These are phyloP conservation scores for Sweltsa coloradensis DNA, from an alignment of 1,140 invertebrate species.

Conservation along the genomic window DNA sequence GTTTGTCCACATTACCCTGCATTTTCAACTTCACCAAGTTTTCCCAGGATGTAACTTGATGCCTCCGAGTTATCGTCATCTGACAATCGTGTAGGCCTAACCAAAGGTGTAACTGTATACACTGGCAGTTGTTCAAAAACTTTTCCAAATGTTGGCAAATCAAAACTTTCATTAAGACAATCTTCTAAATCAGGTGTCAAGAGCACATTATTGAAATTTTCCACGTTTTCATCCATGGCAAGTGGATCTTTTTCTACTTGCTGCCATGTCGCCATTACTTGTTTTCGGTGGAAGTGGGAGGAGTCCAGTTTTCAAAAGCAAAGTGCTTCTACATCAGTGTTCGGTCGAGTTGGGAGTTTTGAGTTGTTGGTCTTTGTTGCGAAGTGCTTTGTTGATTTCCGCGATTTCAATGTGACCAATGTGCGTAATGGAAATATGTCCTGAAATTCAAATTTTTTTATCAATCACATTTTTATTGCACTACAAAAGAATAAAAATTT, in stretches of 20 bases:
- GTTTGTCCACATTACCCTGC: slow-evolving; percentile 7
- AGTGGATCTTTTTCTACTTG: slow-evolving; percentile 27
- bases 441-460: no score
- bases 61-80: slow-evolving; percentile 5
- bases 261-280: slow-evolving; percentile 36
- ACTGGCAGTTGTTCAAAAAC: slow-evolving; percentile 34
- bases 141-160: slow-evolving; percentile 35
- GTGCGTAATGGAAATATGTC: no score
- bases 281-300: slow-evolving; percentile 10
- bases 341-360: no score
- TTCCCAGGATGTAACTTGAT: slow-evolving; percentile 7
- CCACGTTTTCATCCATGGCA: slow-evolving; percentile 21
- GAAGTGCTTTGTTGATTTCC: no score
- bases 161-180: slow-evolving; percentile 40
- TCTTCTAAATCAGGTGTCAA: slow-evolving; percentile 39
- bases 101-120: no score
- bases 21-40: slow-evolving; percentile 10
- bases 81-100: not conserved
- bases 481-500: no score
- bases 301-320: no score
- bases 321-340: no score
- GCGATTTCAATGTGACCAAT: no score
- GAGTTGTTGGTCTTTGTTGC: no score
- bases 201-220: slow-evolving; percentile 31
- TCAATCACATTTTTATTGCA: no score